These are phyloP conservation scores for Platycnemis pennipes DNA, from an alignment of 2,888 invertebrate genomes.

Conservation along the genomic window DNA sequence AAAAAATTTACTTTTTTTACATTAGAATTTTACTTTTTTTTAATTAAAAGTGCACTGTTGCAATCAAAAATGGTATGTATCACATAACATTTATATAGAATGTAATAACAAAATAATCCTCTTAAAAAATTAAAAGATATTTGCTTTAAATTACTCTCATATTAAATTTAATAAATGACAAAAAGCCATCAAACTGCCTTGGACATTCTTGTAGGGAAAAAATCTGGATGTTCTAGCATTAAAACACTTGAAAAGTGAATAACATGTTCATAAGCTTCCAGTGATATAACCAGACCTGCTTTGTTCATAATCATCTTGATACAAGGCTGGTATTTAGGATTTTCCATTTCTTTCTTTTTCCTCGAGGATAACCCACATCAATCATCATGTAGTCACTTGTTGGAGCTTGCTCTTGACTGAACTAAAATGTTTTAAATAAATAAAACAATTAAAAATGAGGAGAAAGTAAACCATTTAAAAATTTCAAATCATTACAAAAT, in stretches of 20 bases:
- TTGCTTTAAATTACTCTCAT: too few species aligned
- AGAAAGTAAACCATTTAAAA: not conserved
- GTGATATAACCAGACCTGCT: constrained; percentile 24
- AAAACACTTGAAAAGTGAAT: not conserved
- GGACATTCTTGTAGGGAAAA: too few species aligned
- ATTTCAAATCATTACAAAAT: not conserved
- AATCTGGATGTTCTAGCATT: too few species aligned
- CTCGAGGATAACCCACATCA: constrained; percentile 36
- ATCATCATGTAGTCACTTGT: constrained; percentile 44
- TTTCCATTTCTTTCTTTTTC: constrained; percentile 55
- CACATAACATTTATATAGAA: too few species aligned
- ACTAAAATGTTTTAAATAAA: constrained; percentile 59
- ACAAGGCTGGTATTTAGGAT: constrained; percentile 17
- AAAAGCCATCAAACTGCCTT: too few species aligned
- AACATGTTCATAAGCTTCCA: constrained; percentile 15
- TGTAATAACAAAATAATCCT: too few species aligned
- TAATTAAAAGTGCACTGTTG: too few species aligned
- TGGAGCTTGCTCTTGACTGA: constrained; percentile 42
- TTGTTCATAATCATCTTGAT: constrained; percentile 47
- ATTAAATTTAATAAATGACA: too few species aligned
- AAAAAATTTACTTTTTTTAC: too few species aligned
- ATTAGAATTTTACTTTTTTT: too few species aligned
- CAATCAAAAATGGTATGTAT: too few species aligned
- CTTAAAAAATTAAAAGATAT: too few species aligned
- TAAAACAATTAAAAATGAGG: constrained; percentile 36